Base-by-base conservation (phyloP, 2,797 vertebrate genomes). In the Melanotaenia maccullochi region DNA sequence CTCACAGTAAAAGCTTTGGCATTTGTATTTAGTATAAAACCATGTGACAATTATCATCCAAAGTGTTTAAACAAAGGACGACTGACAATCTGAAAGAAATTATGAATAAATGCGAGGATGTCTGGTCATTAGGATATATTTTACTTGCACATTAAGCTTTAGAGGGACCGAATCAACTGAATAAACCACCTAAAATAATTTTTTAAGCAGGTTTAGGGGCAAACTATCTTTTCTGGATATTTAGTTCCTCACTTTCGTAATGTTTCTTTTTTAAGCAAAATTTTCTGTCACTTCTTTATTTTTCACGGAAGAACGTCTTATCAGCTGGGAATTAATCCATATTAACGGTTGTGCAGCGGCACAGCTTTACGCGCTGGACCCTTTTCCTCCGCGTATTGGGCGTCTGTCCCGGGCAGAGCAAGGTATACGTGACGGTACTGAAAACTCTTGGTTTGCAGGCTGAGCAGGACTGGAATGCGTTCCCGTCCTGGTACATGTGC, bases 381-480 rank as follows among this genome's bases (percentile, higher is more conserved):
- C 96, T 95, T 83, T 97, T 99, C 92, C 95, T 97, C 86, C 95
- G 95, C 69, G 95, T 97, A 9, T 92, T 94, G 1, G 97, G 97
- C 66, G 94, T 96, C 54, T 97, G 94, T 33, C 97, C 96, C 0
- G 97, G 97, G 40, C 97, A 99, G 78, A 93, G 93, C 62, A 99
- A 95, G 0, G 97, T 97, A 87, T 97, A 96, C 20, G 96, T 96
- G 93, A 99, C 95, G 73, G 96, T 95, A 78, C 96, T 98, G 91
- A 97, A 97, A 40, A 95, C 95, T 89, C 96, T 97, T 56, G 97
- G 97, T 84, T 96, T 97, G 90, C 97, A 99, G 82, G 97, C 96
- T 5, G 97, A 98, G 87, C 97, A 99, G 62, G 97, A 98, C 76
- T 97, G 95, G 61, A 99, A 99, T 47, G 95, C 96, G 72, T 94